Evolutionary conservation across 2,797 vertebrate species (phyloP), one percentile per base, ranked within the genome.

Genomic region (Vultur gryphus): DNA sequence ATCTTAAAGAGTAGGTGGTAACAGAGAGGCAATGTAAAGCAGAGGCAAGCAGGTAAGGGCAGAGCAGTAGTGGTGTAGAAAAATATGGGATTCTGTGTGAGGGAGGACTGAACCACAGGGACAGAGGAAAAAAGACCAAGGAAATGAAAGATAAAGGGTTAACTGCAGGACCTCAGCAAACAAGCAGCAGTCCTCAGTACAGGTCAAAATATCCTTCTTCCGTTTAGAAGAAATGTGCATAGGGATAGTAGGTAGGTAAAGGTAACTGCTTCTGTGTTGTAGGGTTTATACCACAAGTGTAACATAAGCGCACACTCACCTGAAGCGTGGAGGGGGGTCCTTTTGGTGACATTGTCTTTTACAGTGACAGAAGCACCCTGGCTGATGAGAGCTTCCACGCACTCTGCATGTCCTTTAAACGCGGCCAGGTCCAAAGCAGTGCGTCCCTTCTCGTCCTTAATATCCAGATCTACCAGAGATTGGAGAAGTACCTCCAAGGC

Each of bases 401-500:
- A 99, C 94, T 99, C 99, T 0, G 98, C 93, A 70, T 99, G 99
- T 35, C 99, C 99, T 90, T 98, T 98, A 26, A 99, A 99, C 0
- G 99, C 98, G 8, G 99, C 99, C 91, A 99, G 97, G 37, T 99
- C 99, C 98, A 99, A 97, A 9, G 99, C 98, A 1, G 99, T 99
- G 93, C 99, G 98, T 29, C 99, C 99, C 13, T 98, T 98, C 93
- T 99, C 99, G 8, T 99, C 99, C 91, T 97, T 98, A 89, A 99
- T 98, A 92, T 99, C 99, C 97, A 99, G 98, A 83, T 99, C 99
- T 28, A 98, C 97, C 90, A 98, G 98, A 1, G 98, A 99, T 35
- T 99, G 99, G 67, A 99, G 98, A 70, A 99, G 98, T 15, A 99
- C 99, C 96, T 99, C 99, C 97, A 99, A 95, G n/a, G 99, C 99